A percentile compares a stretch with the other conserved stretches of the same genome.
phyloP scores from a whole-genome alignment of 2,888 invertebrate genomes.

The Disparrhopalites patrizii region DNA sequence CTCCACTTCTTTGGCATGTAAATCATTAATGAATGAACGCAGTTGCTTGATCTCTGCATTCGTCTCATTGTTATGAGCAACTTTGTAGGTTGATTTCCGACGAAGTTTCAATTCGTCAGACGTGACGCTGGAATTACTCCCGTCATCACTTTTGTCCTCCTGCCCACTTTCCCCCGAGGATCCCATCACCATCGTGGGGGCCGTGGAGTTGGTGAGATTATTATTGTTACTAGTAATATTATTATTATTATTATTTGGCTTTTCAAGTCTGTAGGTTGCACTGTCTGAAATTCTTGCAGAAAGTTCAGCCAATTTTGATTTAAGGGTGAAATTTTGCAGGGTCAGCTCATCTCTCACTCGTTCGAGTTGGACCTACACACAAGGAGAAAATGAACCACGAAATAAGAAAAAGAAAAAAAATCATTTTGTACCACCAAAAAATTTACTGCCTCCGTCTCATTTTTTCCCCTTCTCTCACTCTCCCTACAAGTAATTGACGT shows the following conservation, averaged over 20 bases:
- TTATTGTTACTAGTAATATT: conserved; percentile 23
- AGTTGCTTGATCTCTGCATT: conserved; percentile 47
- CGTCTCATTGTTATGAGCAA: conserved; percentile 42
- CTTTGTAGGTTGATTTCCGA: conserved; percentile 50
- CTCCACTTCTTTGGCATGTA: conserved; percentile 48
- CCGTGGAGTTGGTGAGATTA: conserved; percentile 21
- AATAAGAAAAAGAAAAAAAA: too few relatives aligned
- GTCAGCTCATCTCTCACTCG: conserved; percentile 50
- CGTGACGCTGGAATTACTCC: neutral
- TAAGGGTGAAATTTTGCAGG: conserved; percentile 49
- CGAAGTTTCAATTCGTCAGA: conserved; percentile 46
- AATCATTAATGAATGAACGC: conserved; percentile 46
- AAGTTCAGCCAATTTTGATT: conserved; percentile 49
- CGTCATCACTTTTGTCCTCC: conserved; percentile 1
- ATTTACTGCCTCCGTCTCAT: too few relatives aligned
- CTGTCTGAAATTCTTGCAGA: conserved; percentile 48
- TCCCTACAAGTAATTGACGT: too few relatives aligned
- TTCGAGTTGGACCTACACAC: conserved; percentile 49
- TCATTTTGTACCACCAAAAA: too few relatives aligned
- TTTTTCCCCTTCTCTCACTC: too few relatives aligned
- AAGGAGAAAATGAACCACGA: too few relatives aligned
- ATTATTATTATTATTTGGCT: conserved; percentile 33
- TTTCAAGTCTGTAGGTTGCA: conserved; percentile 49
- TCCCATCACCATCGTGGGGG: conserved; percentile 23
- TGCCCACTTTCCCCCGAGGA: conserved; percentile 32